A percentile compares a stretch with the other conserved stretches of the same genome.
phyloP scores from a whole-genome alignment of 2,888 invertebrate species.

The Erebia palarica region DNA sequence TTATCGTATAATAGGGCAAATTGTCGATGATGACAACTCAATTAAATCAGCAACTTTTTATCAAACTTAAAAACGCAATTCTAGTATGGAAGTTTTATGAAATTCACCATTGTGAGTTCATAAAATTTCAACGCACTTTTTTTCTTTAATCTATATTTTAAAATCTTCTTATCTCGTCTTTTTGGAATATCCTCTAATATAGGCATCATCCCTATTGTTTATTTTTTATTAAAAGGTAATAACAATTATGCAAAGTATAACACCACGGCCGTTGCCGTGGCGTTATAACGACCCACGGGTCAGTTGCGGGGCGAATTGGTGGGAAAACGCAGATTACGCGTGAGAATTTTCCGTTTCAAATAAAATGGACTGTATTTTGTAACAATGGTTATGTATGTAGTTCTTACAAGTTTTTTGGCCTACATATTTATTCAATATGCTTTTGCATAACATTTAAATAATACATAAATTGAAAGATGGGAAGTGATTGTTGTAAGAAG shows the following conservation, averaged over 20 bases:
- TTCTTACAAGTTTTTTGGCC: constrained; percentile 9
- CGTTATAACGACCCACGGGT: constrained; percentile 36
- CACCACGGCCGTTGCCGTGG: constrained; percentile 27
- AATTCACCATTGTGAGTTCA: too few relatives aligned
- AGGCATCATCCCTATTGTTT: too few relatives aligned
- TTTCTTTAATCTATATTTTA: too few relatives aligned
- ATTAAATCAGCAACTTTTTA: too few relatives aligned
- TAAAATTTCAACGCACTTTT: too few relatives aligned
- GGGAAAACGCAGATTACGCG: constrained; percentile 33
- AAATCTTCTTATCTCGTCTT: too few relatives aligned
- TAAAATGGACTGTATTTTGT: constrained; percentile 6
- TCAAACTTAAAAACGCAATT: too few relatives aligned
- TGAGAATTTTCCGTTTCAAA: constrained; percentile 10
- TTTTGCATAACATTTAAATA: neutral
- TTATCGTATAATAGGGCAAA: too few relatives aligned
- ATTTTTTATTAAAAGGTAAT: neutral
- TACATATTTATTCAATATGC: neutral
- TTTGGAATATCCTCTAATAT: too few relatives aligned
- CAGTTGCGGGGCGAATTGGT: constrained; percentile 36
- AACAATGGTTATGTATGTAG: constrained; percentile 14
- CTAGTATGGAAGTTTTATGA: too few relatives aligned
- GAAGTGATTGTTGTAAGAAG: neutral
- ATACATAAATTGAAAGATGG: neutral
- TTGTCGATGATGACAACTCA: too few relatives aligned
- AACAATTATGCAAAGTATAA: constrained; percentile 5